Evolutionary conservation across 2,888 invertebrate genomes (phyloP).

Genomic region (Formica aserva): DNA sequence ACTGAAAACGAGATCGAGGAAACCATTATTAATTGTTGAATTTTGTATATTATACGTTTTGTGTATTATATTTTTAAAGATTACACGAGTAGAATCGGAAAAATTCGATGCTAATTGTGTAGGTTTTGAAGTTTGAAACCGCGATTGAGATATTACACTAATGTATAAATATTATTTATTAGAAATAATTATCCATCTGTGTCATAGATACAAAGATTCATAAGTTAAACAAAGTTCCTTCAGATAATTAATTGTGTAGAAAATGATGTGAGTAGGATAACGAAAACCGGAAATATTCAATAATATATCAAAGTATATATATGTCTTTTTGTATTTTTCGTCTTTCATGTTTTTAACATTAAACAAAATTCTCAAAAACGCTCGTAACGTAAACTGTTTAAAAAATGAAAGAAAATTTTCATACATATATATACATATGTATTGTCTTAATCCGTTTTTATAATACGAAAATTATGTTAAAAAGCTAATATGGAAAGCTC

Average conservation of each 20-base stretch:
- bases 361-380: not conserved
- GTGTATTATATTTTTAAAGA: not conserved
- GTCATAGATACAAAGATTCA: too few relatives aligned
- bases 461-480: not conserved
- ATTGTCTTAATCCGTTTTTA: too few relatives aligned
- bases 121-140: not conserved
- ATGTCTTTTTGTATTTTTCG: not conserved
- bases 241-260: too few relatives aligned
- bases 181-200: not conserved
- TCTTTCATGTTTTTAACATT: not conserved
- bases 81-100: not conserved
- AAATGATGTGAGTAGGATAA: too few relatives aligned
- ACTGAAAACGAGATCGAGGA: not conserved
- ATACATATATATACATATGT: too few relatives aligned
- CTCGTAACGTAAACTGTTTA: not conserved
- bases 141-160: not conserved
- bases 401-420: too few relatives aligned
- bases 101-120: not conserved
- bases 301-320: too few relatives aligned
- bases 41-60: not conserved
- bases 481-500: not conserved
- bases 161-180: not conserved
- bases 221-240: too few relatives aligned
- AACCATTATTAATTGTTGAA: not conserved
- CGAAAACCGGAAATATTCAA: too few relatives aligned